A percentile compares a stretch with the other conserved stretches of the same genome.
Evolutionary conservation across 2,113 vertebrate genomes (phyloP).

Genomic region (Bambusicola thoracicus): DNA sequence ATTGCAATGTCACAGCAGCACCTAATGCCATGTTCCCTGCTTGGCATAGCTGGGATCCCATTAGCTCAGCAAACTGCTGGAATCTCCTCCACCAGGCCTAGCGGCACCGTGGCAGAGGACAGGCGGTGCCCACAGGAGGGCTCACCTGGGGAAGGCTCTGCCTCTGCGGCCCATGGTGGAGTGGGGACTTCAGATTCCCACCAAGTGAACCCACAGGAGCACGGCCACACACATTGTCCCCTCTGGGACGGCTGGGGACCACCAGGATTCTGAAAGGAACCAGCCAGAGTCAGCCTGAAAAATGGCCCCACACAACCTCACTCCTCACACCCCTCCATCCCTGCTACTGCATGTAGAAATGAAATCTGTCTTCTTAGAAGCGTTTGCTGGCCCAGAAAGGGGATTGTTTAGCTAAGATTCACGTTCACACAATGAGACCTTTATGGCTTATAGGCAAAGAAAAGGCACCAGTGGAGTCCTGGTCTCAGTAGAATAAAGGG

Average conservation of each 20-base stretch:
- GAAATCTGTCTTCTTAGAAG: neutral
- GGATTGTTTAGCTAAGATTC: neutral
- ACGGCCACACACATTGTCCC: neutral
- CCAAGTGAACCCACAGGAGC: neutral
- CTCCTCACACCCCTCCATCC: neutral
- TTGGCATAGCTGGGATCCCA: neutral
- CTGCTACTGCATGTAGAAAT: neutral
- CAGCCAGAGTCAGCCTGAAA: neutral
- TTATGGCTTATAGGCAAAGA: neutral
- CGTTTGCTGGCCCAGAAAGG: neutral
- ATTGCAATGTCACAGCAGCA: neutral
- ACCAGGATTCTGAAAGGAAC: neutral
- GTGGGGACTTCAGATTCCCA: neutral
- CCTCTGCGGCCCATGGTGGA: neutral
- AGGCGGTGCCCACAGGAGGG: neutral
- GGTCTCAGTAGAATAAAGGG: neutral
- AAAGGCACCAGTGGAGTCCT: neutral
- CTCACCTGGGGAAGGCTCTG: neutral
- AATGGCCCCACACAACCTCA: neutral
- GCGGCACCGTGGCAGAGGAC: neutral
- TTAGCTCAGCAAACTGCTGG: neutral
- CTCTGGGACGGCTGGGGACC: neutral
- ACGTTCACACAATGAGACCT: neutral
- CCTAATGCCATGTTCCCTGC: neutral
- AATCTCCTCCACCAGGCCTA: neutral